Conservation (phyloP, 1,140 invertebrate species). For the Drosophila parvula region DNA sequence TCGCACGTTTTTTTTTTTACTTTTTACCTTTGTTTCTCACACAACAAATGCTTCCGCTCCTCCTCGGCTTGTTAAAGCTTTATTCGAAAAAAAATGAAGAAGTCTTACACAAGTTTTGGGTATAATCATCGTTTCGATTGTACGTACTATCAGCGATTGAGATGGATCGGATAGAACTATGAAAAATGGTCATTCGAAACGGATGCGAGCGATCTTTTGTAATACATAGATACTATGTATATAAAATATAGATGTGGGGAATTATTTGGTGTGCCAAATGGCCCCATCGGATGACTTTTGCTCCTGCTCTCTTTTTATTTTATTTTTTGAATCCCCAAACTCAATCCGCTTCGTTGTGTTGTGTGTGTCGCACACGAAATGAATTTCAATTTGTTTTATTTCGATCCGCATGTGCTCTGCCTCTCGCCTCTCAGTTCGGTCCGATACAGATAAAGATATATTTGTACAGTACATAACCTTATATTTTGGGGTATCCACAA, state of each 20-base stretch:
- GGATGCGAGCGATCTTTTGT: constrained; percentile 34
- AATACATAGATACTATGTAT: not conserved
- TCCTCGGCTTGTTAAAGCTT: constrained; percentile 35
- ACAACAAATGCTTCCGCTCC: constrained; percentile 50
- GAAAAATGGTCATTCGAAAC: constrained; percentile 25
- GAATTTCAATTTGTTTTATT: constrained; percentile 69
- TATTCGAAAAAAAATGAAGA: constrained; percentile 31
- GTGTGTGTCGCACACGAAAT: constrained; percentile 55
- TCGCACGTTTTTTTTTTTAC: constrained; percentile 67
- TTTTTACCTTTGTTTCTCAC: constrained; percentile 44
- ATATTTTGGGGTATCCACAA: constrained; percentile 25
- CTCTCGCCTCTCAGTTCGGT: not conserved
- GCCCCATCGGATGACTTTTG: constrained; percentile 29
- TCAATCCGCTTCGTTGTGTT: not conserved
- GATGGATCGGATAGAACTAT: constrained; percentile 13
- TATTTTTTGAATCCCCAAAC: not conserved
- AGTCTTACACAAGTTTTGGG: constrained; percentile 32
- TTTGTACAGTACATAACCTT: constrained; percentile 34
- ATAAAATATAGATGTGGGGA: constrained; percentile 6
- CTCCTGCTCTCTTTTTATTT: constrained; percentile 8
- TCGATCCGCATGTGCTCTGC: constrained; percentile 33
- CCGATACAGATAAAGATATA: constrained; percentile 44
- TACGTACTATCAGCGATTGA: constrained; percentile 3
- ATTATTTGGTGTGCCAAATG: constrained; percentile 45
- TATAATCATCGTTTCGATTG: constrained; percentile 8